phyloP scores from a whole-genome alignment of 2,797 vertebrate species.

The Ambastaia sidthimunki region DNA sequence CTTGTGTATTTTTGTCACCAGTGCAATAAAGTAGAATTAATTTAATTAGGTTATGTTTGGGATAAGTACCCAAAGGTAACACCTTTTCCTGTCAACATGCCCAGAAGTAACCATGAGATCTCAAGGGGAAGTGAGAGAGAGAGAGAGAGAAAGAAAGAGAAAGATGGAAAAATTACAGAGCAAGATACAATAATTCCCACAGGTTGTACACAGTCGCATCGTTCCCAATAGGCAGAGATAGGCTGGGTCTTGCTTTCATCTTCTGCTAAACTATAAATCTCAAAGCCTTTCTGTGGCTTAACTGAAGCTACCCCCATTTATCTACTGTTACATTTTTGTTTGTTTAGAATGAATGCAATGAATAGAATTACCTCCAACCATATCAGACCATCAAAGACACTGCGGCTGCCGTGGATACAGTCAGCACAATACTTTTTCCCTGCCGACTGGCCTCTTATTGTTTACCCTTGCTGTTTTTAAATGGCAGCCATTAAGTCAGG shows the following conservation, averaged over 20 bases:
- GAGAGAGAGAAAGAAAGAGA: slow-evolving; percentile 20
- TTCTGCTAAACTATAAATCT: slow-evolving; percentile 39
- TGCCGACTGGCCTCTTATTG: slow-evolving; percentile 26
- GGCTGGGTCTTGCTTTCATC: slow-evolving; percentile 20
- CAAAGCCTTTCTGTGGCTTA: slow-evolving; percentile 32
- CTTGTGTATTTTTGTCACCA: slow-evolving; percentile 41
- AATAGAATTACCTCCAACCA: slow-evolving; percentile 49
- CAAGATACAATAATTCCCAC: slow-evolving; percentile 26
- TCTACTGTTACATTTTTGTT: slow-evolving; percentile 38
- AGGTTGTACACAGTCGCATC: slow-evolving; percentile 16
- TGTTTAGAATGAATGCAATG: slow-evolving; percentile 45
- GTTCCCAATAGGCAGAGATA: slow-evolving; percentile 20
- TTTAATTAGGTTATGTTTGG: slow-evolving; percentile 58
- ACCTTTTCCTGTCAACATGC: slow-evolving; percentile 43
- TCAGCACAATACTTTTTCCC: slow-evolving; percentile 23
- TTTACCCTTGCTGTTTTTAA: slow-evolving; percentile 35
- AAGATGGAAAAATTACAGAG: slow-evolving; percentile 21
- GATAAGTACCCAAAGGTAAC: slow-evolving; percentile 45
- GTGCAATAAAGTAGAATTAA: slow-evolving; percentile 55
- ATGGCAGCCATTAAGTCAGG: slow-evolving; percentile 42
- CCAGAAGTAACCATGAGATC: slow-evolving; percentile 16
- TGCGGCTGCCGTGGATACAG: slow-evolving; percentile 20
- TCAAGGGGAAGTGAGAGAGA: slow-evolving; percentile 3
- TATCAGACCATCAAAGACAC: slow-evolving; percentile 46
- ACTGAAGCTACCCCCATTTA: slow-evolving; percentile 28